Base-by-base conservation (phyloP, 1,140 invertebrate species). In the Oncopeltus fasciatus region DNA sequence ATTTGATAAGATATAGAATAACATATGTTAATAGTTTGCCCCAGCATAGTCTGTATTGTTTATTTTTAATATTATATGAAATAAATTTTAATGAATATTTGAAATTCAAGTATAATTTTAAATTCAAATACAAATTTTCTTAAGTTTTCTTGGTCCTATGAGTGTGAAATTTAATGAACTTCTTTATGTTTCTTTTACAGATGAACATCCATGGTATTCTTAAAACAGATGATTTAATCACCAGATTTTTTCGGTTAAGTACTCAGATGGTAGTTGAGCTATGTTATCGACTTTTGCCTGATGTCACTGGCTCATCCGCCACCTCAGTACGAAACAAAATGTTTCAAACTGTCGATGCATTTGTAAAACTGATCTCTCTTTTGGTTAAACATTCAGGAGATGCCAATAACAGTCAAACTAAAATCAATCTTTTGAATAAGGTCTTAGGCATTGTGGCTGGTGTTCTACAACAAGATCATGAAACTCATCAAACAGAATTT, bases 191-290 rank as follows among this genome's bases (percentile, higher is more conserved):
- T 56, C 26, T 56, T 27, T 72, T 73, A 31, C 83, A 95, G 73
- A 95, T 99, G 92, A 96, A 96, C 70, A 81, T 90, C 62, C 92
- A 96, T 67, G 95, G 95, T 2, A 94, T 99, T 53, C 75, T 98
- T 14, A 97, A 98, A 72, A 95, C 92, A 0, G 97, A 99, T 70
- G 95, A 99, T 72, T 80, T 95, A 63, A 96, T 99, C 59, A 95
- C 93, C 0, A 75, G 95, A 64, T 99, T 99, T 76, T 98, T 99
- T 78, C 84, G 95, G 27, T 83, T 97, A 20, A 95, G 92, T 57
- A 95, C 93, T 0, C 93, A 98, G 72, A 88, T 98, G 79, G 98
- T 95, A 73, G 90, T 97, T 0, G 94, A 98, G 70, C 81, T 95
- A 51, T 93, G 92, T 57, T 96, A 97, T 73, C 80, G 92, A 62